phyloP scores from a whole-genome alignment of 2,888 invertebrate species.

The Caenorhabditis angaria region DNA sequence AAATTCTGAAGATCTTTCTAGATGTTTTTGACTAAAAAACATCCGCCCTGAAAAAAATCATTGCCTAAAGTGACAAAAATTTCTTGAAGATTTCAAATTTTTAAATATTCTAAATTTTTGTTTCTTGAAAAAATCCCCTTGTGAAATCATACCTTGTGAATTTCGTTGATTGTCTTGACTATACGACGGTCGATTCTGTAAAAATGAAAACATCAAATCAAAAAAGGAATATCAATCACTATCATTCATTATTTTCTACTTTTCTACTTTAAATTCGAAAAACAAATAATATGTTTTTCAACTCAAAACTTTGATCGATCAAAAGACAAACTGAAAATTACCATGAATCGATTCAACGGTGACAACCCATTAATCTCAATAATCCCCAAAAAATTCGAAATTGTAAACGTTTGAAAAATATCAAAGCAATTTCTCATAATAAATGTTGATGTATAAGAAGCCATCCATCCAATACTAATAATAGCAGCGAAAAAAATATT shows the following conservation, averaged over 20 bases:
- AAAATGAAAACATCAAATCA: neutral
- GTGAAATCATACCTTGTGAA: neutral
- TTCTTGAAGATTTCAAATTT: too few species aligned
- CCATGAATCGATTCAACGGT: neutral
- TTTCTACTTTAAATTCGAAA: neutral
- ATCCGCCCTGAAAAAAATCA: too few species aligned
- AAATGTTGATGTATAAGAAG: neutral
- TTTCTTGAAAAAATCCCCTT: too few species aligned
- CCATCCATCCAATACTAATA: constrained; percentile 2
- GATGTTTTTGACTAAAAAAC: too few species aligned
- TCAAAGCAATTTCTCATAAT: neutral
- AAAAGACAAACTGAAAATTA: neutral
- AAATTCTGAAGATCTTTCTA: too few species aligned
- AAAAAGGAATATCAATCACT: neutral
- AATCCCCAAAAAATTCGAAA: neutral
- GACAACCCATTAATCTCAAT: neutral
- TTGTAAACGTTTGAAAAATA: neutral
- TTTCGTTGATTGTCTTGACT: neutral
- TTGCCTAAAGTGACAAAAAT: too few species aligned
- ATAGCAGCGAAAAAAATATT: constrained; percentile 10
- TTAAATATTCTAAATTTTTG: too few species aligned
- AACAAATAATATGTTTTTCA: neutral
- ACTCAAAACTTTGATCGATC: neutral
- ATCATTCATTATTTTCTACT: neutral
- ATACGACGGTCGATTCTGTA: neutral